Evolutionary conservation across 2,113 vertebrate species (phyloP).

Genomic region (Malurus melanocephalus): DNA sequence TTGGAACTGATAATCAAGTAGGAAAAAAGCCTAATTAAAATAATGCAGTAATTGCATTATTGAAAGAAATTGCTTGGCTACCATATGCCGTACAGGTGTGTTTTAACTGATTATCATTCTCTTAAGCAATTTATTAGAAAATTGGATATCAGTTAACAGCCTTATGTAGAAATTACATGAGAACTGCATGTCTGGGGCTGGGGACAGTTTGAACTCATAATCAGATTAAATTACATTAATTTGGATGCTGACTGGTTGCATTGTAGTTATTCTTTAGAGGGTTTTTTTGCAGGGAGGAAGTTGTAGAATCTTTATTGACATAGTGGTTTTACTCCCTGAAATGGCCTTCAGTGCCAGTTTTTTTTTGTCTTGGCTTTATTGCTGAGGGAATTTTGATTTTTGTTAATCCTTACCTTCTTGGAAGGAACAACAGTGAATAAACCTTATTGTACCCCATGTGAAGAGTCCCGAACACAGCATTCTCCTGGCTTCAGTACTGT

Average conservation of each 20-base stretch:
- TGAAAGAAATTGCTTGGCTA: conserved; percentile 20
- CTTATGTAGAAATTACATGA: conserved; percentile 17
- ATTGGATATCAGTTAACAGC: conserved; percentile 52
- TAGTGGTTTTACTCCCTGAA: background rate
- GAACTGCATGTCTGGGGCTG: background rate
- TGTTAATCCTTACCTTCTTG: background rate
- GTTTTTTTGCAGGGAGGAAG: background rate
- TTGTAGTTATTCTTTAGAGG: background rate
- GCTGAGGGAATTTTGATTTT: background rate
- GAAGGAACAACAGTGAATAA: background rate
- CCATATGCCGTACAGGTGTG: conserved; percentile 60
- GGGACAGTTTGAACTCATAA: background rate
- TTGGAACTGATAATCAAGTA: background rate
- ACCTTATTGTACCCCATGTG: background rate
- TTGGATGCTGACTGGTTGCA: background rate
- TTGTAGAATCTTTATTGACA: background rate
- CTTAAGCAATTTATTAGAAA: conserved; percentile 56
- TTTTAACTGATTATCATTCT: conserved; percentile 34
- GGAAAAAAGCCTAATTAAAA: conserved; percentile 41
- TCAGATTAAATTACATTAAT: conserved; percentile 24
- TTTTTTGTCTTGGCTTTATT: background rate
- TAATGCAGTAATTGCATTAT: conserved; percentile 11
- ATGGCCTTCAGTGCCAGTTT: background rate
- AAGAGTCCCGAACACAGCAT: background rate
- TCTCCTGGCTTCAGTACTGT: background rate